Evolutionary conservation across 2,797 vertebrate genomes (phyloP).

Genomic region (Spheniscus humboldti): DNA sequence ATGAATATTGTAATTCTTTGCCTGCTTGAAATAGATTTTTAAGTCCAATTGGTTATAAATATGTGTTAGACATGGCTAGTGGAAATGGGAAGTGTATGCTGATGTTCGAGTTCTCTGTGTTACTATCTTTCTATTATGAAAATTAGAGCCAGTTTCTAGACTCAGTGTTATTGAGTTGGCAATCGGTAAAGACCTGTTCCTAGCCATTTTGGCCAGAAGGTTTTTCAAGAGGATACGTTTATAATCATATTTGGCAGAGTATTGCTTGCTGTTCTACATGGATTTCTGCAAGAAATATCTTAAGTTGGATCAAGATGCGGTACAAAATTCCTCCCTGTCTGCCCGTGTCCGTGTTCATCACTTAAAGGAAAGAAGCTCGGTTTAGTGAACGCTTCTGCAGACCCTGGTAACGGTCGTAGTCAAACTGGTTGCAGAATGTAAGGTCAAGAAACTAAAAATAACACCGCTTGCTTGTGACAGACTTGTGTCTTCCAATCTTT

Average conservation of each 20-base stretch:
- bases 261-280: not conserved
- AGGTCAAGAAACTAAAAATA: not conserved
- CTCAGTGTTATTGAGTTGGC: not conserved
- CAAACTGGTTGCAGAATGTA: not conserved
- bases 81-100: not conserved
- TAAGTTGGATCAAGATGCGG: not conserved
- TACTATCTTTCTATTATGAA: not conserved
- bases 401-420: not conserved
- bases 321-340: not conserved
- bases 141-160: not conserved
- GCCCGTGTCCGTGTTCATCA: not conserved
- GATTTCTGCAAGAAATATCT: not conserved
- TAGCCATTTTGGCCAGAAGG: not conserved
- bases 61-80: not conserved
- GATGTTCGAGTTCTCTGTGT: not conserved
- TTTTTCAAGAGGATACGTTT: not conserved
- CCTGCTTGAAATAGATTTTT: not conserved
- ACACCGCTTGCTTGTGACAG: not conserved
- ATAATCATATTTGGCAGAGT: not conserved
- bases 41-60: not conserved
- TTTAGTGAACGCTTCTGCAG: not conserved
- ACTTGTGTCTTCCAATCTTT: not conserved
- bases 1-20: not conserved
- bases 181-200: not conserved
- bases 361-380: not conserved